Conservation (phyloP, 2,888 invertebrate genomes). For the Platynereis dumerilii region DNA sequence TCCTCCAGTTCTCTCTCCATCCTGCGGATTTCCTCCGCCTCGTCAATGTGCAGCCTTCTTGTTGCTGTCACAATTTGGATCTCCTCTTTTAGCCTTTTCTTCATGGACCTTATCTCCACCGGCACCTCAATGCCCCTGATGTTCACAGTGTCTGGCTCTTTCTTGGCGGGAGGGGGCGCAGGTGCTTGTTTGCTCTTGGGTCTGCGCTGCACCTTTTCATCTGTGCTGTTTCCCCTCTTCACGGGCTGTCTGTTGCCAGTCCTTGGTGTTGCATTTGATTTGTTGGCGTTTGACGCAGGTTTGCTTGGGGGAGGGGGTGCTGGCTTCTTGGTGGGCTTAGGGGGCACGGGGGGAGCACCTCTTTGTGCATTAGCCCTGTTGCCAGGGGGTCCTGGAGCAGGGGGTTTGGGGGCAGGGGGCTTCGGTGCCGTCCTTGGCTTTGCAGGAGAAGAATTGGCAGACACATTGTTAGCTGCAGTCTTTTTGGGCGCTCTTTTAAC, state of each 20-base stretch:
- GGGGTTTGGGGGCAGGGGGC: neutral
- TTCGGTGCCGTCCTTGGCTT: neutral
- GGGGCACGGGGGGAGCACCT: slow-evolving; percentile 11
- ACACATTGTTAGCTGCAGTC: neutral
- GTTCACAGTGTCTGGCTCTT: slow-evolving; percentile 36
- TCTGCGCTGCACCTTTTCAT: neutral
- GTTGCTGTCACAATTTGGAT: slow-evolving; percentile 63
- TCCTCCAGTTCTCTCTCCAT: slow-evolving; percentile 49
- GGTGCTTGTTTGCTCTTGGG: slow-evolving; percentile 7
- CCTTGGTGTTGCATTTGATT: neutral
- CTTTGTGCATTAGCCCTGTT: slow-evolving; percentile 3
- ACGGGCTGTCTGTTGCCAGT: neutral
- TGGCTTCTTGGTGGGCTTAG: neutral
- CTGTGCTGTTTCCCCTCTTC: neutral
- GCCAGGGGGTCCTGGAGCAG: neutral
- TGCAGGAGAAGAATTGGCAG: neutral
- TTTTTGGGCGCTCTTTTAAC: slow-evolving; percentile 3
- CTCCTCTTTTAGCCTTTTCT: slow-evolving; percentile 65
- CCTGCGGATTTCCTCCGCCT: slow-evolving; percentile 62
- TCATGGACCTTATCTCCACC: slow-evolving; percentile 58
- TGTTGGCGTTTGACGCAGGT: neutral
- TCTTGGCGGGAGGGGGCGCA: slow-evolving; percentile 18
- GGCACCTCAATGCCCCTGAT: slow-evolving; percentile 59
- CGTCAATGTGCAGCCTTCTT: slow-evolving; percentile 62
- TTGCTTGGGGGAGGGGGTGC: neutral